A percentile compares a stretch with the other conserved stretches of the same genome.
Evolutionary conservation across 2,888 invertebrate genomes (phyloP).

Genomic region (Adelphocoris suturalis): DNA sequence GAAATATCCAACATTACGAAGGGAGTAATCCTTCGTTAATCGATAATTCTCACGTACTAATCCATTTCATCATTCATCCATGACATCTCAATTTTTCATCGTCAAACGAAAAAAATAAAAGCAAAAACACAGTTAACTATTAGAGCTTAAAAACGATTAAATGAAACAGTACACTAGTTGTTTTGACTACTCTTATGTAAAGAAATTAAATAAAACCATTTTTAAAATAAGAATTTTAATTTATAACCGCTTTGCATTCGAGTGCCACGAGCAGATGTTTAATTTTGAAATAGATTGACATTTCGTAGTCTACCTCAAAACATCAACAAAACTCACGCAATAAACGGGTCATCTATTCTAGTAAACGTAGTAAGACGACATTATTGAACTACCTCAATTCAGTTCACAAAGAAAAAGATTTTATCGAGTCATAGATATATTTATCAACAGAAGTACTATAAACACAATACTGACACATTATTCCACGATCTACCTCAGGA

Average conservation of each 20-base stretch:
- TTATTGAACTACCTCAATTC: slow-evolving; percentile 66
- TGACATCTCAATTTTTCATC: slow-evolving; percentile 30
- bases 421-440: slow-evolving; percentile 69
- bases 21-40: neutral
- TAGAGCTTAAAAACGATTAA: slow-evolving; percentile 10
- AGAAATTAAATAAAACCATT: neutral
- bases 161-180: neutral
- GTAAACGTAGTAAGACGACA: slow-evolving; percentile 53
- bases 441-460: slow-evolving; percentile 69
- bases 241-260: neutral
- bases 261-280: slow-evolving; percentile 7
- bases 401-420: slow-evolving; percentile 68
- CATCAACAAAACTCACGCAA: slow-evolving; percentile 67
- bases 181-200: slow-evolving; percentile 6
- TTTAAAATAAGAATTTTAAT: neutral
- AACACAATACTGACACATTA: slow-evolving; percentile 72
- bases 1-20: slow-evolving; percentile 21
- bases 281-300: slow-evolving; percentile 37
- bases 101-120: slow-evolving; percentile 18
- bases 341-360: slow-evolving; percentile 71
- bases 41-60: neutral
- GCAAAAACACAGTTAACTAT: slow-evolving; percentile 2
- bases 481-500: slow-evolving; percentile 74
- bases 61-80: slow-evolving; percentile 9
- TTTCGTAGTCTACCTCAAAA: slow-evolving; percentile 67